Evolutionary conservation across 2,888 invertebrate species (phyloP).

Genomic region (Ferrisia virgata): DNA sequence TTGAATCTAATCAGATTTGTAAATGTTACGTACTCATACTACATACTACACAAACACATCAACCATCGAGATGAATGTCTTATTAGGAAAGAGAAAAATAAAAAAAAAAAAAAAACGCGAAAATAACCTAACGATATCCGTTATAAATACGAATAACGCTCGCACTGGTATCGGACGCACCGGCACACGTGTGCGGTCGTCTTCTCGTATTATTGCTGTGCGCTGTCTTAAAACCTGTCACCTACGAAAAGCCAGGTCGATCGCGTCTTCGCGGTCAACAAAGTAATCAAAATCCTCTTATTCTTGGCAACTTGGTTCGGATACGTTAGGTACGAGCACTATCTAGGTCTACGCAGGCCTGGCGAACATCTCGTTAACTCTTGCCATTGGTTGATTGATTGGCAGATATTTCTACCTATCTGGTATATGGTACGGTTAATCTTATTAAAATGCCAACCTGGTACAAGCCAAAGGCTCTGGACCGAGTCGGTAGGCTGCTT

Average conservation of each 20-base stretch:
- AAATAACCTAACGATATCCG: neutral
- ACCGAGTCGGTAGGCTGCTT: neutral
- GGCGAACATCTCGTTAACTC: neutral
- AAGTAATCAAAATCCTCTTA: neutral
- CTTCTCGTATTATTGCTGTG: too few species aligned
- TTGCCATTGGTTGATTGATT: neutral
- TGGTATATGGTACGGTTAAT: too few species aligned
- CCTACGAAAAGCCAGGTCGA: neutral
- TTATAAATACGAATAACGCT: neutral
- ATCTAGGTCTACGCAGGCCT: too few species aligned
- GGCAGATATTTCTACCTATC: too few species aligned
- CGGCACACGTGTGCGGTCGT: neutral
- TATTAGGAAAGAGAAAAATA: neutral
- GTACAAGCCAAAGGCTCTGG: neutral
- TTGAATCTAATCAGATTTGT: neutral
- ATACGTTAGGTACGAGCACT: too few species aligned
- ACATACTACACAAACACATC: too few species aligned
- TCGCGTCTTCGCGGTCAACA: neutral
- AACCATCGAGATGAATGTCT: neutral
- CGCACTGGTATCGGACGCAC: neutral
- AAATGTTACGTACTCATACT: neutral
- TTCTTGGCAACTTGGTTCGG: neutral
- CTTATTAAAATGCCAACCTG: neutral
- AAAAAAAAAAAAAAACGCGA: neutral
- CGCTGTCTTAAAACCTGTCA: constrained; percentile 14